Conservation (phyloP, 1,140 invertebrate genomes). For the Tetramorium simillimum region DNA sequence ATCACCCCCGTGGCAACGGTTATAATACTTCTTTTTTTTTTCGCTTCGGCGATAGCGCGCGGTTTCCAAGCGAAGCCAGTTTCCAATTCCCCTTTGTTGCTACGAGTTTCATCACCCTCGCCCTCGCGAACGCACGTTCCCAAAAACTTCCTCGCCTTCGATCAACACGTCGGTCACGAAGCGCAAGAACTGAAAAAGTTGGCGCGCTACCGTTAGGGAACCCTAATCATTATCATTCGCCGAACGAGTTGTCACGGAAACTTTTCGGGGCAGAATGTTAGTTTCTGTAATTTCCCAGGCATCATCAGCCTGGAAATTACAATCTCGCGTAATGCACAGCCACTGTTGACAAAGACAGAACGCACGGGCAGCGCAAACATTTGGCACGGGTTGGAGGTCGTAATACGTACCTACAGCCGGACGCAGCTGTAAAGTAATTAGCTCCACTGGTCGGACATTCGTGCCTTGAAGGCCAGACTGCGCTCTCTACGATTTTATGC, state of each 20-base stretch:
- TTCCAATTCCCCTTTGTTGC: slow-evolving; percentile 70
- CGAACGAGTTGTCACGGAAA: background rate
- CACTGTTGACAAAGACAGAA: slow-evolving; percentile 50
- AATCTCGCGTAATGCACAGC: slow-evolving; percentile 36
- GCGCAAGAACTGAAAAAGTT: slow-evolving; percentile 1
- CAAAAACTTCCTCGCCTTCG: slow-evolving; percentile 40
- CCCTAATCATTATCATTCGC: slow-evolving; percentile 26
- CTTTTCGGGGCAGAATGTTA: background rate
- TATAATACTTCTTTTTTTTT: slow-evolving; percentile 70
- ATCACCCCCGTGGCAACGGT: slow-evolving; percentile 70
- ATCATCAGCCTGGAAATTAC: slow-evolving; percentile 18
- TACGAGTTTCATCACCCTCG: slow-evolving; percentile 41
- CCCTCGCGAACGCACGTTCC: slow-evolving; percentile 19
- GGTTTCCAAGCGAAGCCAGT: slow-evolving; percentile 65
- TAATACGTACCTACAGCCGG: slow-evolving; percentile 60
- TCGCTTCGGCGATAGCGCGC: slow-evolving; percentile 40
- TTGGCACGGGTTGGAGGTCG: slow-evolving; percentile 32
- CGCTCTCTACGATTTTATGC: slow-evolving; percentile 63
- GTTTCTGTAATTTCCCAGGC: slow-evolving; percentile 22
- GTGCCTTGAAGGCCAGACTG: slow-evolving; percentile 55
- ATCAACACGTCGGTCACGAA: slow-evolving; percentile 7
- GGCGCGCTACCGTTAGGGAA: background rate
- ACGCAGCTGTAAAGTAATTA: slow-evolving; percentile 66
- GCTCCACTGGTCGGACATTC: slow-evolving; percentile 58
- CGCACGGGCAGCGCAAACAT: slow-evolving; percentile 35